phyloP scores from a whole-genome alignment of 2,113 vertebrate genomes.

The Conger conger region DNA sequence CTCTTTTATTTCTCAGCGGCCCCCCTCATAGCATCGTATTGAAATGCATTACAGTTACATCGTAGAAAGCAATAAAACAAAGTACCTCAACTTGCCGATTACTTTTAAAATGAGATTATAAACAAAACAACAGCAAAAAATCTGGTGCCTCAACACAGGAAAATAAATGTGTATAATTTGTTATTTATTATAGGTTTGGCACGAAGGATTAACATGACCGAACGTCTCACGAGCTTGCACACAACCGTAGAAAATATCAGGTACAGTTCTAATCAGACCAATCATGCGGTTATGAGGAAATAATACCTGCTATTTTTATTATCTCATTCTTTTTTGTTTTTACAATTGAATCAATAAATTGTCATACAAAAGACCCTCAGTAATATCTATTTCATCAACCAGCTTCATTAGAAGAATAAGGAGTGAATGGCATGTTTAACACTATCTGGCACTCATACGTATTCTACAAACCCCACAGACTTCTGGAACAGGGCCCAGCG shows the following conservation, averaged over 20 bases:
- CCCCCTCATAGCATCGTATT: conserved; percentile 98
- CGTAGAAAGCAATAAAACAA: conserved; percentile 99
- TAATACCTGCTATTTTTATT: conserved; percentile 76
- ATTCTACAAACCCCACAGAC: conserved; percentile 80
- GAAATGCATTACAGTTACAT: conserved; percentile 99
- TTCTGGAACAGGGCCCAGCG: conserved; percentile 68
- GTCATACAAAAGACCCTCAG: conserved; percentile 87
- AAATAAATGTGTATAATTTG: conserved; percentile 90
- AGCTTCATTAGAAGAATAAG: conserved; percentile 91
- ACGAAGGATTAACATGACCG: conserved; percentile 97
- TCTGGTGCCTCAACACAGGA: conserved; percentile 85
- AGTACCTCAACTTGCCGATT: conserved; percentile 99
- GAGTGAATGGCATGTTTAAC: conserved; percentile 90
- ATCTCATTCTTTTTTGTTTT: conserved; percentile 67
- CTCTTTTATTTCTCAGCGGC: conserved; percentile 98
- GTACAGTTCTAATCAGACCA: conserved; percentile 95
- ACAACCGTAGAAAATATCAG: conserved; percentile 95
- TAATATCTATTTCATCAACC: conserved; percentile 92
- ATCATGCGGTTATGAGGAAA: conserved; percentile 98
- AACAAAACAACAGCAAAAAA: conserved; percentile 81
- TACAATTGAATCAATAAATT: conserved; percentile 91
- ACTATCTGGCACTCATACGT: conserved; percentile 88
- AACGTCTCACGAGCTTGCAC: conserved; percentile 98
- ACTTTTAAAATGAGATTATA: conserved; percentile 97
- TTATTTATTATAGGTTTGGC: conserved; percentile 91